Evolutionary conservation across 2,113 vertebrate species (phyloP).

Genomic region (Elephantulus edwardii): DNA sequence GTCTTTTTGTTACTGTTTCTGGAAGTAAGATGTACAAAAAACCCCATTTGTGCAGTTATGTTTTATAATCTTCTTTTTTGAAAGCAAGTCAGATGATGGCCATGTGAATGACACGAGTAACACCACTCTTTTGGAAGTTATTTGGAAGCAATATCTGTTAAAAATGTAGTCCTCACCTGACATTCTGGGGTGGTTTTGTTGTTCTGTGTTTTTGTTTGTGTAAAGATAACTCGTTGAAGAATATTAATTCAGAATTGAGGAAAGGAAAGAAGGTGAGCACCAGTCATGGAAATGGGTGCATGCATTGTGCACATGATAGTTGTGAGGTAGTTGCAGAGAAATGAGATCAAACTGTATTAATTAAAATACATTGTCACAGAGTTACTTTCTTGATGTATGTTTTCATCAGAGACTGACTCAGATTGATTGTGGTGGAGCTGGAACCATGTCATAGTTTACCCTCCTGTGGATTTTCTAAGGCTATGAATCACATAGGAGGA

Average conservation of each 20-base stretch:
- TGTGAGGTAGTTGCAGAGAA: background rate
- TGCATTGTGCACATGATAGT: background rate
- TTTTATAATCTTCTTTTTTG: background rate
- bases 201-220: background rate
- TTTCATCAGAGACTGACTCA: background rate
- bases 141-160: background rate
- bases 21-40: background rate
- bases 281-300: background rate
- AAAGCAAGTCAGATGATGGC: background rate
- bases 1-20: background rate
- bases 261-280: background rate
- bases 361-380: background rate
- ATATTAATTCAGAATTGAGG: too few relatives aligned
- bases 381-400: background rate
- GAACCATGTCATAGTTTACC: too few relatives aligned
- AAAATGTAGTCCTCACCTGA: background rate
- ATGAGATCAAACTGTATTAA: background rate
- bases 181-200: background rate
- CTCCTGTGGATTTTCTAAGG: too few relatives aligned
- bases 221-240: too few relatives aligned
- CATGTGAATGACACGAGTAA: background rate
- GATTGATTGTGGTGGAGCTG: background rate
- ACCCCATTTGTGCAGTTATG: background rate
- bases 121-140: background rate
- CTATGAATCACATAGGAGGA: too few relatives aligned